Percentiles rank a stretch among this genome's conserved stretches.
These are phyloP conservation scores for Mycteria americana DNA, from an alignment of 2,797 vertebrate genomes.

Conservation along the genomic window DNA sequence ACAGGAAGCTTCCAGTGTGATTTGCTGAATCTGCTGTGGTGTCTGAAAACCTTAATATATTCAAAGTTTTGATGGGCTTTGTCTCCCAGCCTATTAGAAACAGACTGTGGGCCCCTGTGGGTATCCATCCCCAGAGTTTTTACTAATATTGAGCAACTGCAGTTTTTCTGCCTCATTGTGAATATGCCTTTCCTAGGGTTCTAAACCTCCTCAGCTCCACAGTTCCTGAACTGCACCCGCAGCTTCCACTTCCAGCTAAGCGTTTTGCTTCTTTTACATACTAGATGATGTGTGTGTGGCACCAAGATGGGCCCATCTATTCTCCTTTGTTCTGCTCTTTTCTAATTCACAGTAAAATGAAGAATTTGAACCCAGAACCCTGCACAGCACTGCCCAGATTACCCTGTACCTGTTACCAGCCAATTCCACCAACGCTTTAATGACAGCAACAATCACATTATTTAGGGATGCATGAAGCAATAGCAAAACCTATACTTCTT, in stretches of 20 bases:
- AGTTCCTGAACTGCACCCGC: neutral
- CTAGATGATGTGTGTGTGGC: neutral
- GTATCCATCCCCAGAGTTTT: neutral
- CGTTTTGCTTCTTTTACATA: neutral
- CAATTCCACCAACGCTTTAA: neutral
- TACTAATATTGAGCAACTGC: neutral
- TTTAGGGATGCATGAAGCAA: neutral
- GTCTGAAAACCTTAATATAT: neutral
- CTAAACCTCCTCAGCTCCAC: neutral
- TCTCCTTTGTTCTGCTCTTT: neutral
- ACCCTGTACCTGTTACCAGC: neutral
- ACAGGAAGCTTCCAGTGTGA: neutral
- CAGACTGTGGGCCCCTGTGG: neutral
- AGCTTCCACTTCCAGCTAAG: neutral
- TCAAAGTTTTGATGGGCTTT: neutral
- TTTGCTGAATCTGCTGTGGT: neutral
- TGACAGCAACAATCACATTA: neutral
- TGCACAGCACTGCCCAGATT: neutral
- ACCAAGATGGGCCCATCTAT: neutral
- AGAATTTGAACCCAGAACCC: neutral
- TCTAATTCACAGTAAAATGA: rapidly evolving
- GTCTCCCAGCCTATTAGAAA: neutral
- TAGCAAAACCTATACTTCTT: neutral
- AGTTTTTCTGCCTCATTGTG: neutral
- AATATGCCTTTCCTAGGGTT: neutral